A percentile compares a stretch with the other conserved stretches of the same genome.
Evolutionary conservation across 2,113 vertebrate genomes (phyloP).

Genomic region (Chionodraco myersi): DNA sequence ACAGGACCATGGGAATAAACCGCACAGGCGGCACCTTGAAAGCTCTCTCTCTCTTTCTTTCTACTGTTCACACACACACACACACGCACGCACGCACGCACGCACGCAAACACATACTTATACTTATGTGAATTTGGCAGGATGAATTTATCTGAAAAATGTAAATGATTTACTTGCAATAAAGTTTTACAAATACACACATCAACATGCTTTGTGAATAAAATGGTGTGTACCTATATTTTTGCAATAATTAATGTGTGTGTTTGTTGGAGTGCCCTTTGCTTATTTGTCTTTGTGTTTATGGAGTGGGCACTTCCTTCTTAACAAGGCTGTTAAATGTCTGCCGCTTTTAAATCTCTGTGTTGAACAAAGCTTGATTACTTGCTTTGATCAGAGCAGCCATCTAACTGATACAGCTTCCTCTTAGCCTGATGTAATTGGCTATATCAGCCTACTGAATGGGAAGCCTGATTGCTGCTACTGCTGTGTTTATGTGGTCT

Average conservation of each 20-base stretch:
- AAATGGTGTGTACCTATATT: background rate
- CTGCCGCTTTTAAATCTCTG: slow-evolving; percentile 50
- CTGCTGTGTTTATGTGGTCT: slow-evolving; percentile 52
- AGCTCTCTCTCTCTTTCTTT: slow-evolving; percentile 50
- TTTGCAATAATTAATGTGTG: slow-evolving; percentile 14
- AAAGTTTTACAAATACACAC: background rate
- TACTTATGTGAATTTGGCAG: too few species aligned
- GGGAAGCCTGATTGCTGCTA: slow-evolving; percentile 59
- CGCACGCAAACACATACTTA: too few species aligned
- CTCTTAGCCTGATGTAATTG: slow-evolving; percentile 67
- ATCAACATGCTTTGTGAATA: background rate
- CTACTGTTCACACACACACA: slow-evolving; percentile 5
- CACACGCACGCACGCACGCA: background rate
- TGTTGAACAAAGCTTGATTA: slow-evolving; percentile 57
- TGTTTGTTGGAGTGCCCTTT: background rate
- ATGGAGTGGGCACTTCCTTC: slow-evolving; percentile 46
- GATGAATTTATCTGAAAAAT: too few species aligned
- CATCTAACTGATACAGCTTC: slow-evolving; percentile 69
- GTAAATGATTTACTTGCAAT: too few species aligned
- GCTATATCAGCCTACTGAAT: slow-evolving; percentile 56
- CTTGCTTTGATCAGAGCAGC: slow-evolving; percentile 73
- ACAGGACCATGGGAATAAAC: slow-evolving; percentile 78
- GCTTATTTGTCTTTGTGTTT: slow-evolving; percentile 38
- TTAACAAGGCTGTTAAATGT: slow-evolving; percentile 52
- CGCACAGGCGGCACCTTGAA: slow-evolving; percentile 72